Evolutionary conservation across 23 tunicate genomes (phyloP).

Genomic region (Phallusia fumigata): DNA sequence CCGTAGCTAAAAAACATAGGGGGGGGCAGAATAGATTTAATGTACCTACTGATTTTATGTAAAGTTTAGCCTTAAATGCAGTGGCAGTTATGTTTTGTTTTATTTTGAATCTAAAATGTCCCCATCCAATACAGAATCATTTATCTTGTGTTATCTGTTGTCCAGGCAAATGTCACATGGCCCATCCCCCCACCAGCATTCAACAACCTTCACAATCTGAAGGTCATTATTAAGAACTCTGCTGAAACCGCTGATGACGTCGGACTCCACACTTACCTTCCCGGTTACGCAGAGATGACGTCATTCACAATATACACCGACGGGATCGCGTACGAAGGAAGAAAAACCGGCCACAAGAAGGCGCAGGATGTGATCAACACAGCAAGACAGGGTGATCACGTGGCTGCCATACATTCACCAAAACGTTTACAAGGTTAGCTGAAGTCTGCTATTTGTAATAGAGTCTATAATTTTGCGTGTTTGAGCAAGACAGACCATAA

Average conservation of each 20-base stretch:
- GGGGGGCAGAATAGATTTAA: too few relatives aligned
- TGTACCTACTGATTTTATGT: too few relatives aligned
- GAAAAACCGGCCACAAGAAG: neutral
- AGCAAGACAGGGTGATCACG: neutral
- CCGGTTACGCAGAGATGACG: slow-evolving; percentile 28
- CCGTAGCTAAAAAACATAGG: too few relatives aligned
- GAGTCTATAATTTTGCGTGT: too few relatives aligned
- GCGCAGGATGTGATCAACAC: neutral
- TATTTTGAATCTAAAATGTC: too few relatives aligned
- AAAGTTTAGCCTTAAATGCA: too few relatives aligned
- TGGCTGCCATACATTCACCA: neutral
- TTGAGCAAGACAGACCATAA: too few relatives aligned
- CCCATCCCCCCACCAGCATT: neutral
- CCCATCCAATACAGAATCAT: too few relatives aligned
- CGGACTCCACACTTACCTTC: slow-evolving; percentile 37
- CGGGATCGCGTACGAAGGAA: neutral
- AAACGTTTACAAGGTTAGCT: neutral
- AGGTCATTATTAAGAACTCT: neutral
- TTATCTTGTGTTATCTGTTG: too few relatives aligned
- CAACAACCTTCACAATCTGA: neutral
- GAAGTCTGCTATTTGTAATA: too few relatives aligned
- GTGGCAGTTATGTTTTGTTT: too few relatives aligned
- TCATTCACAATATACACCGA: slow-evolving; percentile 20
- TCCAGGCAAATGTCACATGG: neutral
- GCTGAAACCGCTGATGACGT: slow-evolving; percentile 20